Base-by-base conservation (phyloP, 2,797 vertebrate genomes). In the Falco columbarius region DNA sequence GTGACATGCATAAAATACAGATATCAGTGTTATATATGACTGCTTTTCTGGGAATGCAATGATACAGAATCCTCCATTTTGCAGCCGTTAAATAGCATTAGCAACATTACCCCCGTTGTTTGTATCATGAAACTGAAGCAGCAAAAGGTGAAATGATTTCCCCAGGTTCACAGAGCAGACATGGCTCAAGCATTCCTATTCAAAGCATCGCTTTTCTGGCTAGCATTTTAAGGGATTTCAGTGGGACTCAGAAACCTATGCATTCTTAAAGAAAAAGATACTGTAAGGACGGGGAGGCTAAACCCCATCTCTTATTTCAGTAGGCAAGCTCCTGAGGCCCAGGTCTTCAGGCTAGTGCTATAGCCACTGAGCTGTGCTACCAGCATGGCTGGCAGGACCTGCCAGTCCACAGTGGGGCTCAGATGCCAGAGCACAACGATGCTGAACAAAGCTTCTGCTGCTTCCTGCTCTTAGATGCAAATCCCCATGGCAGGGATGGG, bases 401-500 rank as follows among this genome's bases (percentile, higher is more conserved):
- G 38, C n/a, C 44, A 44, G 40, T 34, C 42, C 58, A 72, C 34
- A 9, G 18, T 4, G 44, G 19, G 27, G 54, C 65, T 67, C 63
- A 42, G n/a, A 49, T 27, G 20, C 34, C 61, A 36, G 21, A 52
- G 38, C 38, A 73, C 34, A 51, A 47, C 0, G 7, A 59, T 24
- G 70, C 30, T 10, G 12, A 89, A 30, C 38, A 58, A 86, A 63
- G 14, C 10, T 14, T 61, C 59, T 51, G 38, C 47, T 66, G 42
- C 51, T 26, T 71, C 36, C 38, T 80, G 67, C 82, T 36, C 82
- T 44, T 22, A 26, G 13, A 6, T 34, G 56, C n/a, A 76, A 73
- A 83, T 20, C 12, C 47, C 20, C 36, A 19, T 0, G 1, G 49
- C 24, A 61, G 51, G 24, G 36, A 63, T 0, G 6, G 29, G n/a